Evolutionary conservation across 2,888 invertebrate species (phyloP).

Genomic region (Synergus gifuensis): DNA sequence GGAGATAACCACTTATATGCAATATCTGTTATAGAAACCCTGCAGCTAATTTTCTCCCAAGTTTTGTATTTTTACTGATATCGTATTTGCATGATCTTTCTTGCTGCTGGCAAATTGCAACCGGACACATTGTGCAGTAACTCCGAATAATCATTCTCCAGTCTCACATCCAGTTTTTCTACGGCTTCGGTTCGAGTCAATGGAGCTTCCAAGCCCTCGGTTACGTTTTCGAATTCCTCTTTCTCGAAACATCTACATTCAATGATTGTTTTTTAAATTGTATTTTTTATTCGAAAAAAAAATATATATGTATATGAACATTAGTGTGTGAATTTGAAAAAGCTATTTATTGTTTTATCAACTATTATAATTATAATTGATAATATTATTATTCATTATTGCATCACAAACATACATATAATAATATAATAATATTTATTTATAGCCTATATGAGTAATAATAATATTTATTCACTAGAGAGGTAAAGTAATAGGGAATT

Average conservation of each 20-base stretch:
- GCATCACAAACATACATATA: background rate
- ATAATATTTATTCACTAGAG: no score
- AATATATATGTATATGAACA: no score
- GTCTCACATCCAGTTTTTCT: conserved; percentile 69
- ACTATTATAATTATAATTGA: background rate
- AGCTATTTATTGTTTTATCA: no score
- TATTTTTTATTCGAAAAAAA: background rate
- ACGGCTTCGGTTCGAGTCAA: conserved; percentile 73
- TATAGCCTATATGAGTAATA: no score
- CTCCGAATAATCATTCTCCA: conserved; percentile 74
- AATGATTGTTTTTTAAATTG: conserved; percentile 1
- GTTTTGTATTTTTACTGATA: conserved; percentile 72
- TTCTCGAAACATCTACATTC: conserved; percentile 78
- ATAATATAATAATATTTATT: no score
- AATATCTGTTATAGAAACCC: conserved; percentile 4
- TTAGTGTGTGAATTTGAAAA: no score
- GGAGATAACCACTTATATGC: conserved; percentile 5
- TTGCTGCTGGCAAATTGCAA: conserved; percentile 79
- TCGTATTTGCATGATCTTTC: conserved; percentile 79
- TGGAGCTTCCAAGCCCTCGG: conserved; percentile 77
- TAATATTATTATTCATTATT: background rate
- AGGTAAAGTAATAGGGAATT: no score
- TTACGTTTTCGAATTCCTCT: conserved; percentile 78
- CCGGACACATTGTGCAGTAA: conserved; percentile 79
- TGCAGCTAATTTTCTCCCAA: conserved; percentile 21